Percentiles rank a stretch among this genome's conserved stretches.
Conservation (phyloP, 2,113 vertebrate genomes). For the Coracopsis vasa region DNA sequence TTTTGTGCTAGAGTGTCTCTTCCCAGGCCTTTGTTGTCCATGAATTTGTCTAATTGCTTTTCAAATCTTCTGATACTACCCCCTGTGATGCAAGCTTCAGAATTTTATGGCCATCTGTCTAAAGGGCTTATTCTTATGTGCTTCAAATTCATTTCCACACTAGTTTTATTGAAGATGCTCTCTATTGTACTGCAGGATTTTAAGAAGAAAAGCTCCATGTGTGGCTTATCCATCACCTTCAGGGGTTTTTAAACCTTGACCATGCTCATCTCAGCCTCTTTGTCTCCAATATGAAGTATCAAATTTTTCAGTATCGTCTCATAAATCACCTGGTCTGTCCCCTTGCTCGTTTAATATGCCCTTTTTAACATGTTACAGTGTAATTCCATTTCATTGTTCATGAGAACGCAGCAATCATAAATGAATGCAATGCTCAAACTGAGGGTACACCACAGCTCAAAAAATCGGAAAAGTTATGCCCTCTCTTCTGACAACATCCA, state of each 20-base stretch:
- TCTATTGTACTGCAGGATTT: not conserved
- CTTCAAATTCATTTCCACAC: not conserved
- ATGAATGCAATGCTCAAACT: not conserved
- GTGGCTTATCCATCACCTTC: not conserved
- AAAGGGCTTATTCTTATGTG: not conserved
- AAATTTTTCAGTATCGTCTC: not conserved
- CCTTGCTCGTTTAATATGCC: not conserved
- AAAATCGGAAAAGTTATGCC: not conserved
- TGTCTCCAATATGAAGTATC: not conserved
- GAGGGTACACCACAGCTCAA: not conserved
- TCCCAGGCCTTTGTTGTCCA: not conserved
- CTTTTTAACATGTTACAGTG: not conserved
- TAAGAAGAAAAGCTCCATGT: not conserved
- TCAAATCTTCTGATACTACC: not conserved
- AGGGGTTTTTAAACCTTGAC: not conserved
- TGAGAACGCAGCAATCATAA: not conserved
- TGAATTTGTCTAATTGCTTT: not conserved
- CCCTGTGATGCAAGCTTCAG: not conserved
- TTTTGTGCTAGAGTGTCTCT: not conserved
- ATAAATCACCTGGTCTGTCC: not conserved
- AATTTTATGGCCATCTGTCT: not conserved
- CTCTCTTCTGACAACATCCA: not conserved
- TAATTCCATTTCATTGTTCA: not conserved
- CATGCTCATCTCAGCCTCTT: not conserved
- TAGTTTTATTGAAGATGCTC: not conserved